A percentile compares a stretch with the other conserved stretches of the same genome.
These are phyloP conservation scores for Peromyscus aztecus DNA, from an alignment of 2,797 vertebrate species.

Conservation along the genomic window DNA sequence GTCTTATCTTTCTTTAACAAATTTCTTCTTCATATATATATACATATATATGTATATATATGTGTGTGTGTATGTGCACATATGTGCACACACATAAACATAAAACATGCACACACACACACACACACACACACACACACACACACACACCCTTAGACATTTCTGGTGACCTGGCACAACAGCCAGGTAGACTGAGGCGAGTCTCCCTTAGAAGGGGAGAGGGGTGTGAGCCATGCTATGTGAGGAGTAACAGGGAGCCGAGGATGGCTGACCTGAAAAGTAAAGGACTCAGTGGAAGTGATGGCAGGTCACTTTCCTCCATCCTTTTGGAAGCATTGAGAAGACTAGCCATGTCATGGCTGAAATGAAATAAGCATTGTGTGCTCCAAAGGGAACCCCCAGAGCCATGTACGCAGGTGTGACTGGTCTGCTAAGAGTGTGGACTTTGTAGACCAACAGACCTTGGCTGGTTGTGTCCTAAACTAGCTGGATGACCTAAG, in stretches of 20 bases:
- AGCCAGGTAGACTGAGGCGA: neutral
- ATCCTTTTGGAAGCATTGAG: neutral
- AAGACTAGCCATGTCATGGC: too few relatives aligned
- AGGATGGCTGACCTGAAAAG: neutral
- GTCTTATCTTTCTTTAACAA: constrained; percentile 21
- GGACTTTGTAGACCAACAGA: neutral
- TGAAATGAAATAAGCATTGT: neutral
- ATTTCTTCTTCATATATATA: neutral
- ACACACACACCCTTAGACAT: neutral
- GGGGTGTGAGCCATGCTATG: neutral
- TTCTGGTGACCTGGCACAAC: neutral
- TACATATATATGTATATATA: too few relatives aligned
- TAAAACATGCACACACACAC: neutral
- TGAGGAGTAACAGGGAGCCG: neutral
- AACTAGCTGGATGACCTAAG: neutral
- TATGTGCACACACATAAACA: neutral
- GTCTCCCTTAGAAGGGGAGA: neutral
- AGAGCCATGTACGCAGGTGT: rapidly evolving
- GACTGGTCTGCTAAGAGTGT: neutral
- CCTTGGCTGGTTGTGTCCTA: neutral
- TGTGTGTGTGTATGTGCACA: neutral
- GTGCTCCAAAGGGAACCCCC: neutral
- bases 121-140: neutral
- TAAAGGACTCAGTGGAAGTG: neutral
- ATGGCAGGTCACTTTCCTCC: neutral